phyloP scores from a whole-genome alignment of 2,888 invertebrate genomes.

The Epirrhoe alternata region DNA sequence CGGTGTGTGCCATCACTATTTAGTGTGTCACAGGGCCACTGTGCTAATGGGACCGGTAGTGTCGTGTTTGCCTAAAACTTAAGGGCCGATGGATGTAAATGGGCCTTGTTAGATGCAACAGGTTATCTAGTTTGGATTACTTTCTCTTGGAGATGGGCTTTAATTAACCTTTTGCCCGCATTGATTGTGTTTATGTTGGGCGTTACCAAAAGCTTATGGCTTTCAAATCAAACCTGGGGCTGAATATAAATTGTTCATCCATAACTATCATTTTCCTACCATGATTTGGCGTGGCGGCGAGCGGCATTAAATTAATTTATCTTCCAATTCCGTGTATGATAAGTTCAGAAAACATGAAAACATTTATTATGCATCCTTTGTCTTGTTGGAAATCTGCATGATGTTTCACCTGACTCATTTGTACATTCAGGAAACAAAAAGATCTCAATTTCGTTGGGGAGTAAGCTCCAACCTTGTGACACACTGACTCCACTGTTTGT shows the following conservation, averaged over 20 bases:
- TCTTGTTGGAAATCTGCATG: background rate
- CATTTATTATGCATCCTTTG: too few relatives aligned
- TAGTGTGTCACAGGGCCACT: constrained; percentile 42
- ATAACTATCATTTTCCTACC: background rate
- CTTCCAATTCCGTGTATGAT: too few relatives aligned
- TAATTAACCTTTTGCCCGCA: constrained; percentile 27
- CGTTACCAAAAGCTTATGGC: background rate
- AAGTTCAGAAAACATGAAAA: too few relatives aligned
- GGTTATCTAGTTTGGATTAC: constrained; percentile 36
- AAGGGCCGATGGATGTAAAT: constrained; percentile 23
- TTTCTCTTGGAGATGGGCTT: constrained; percentile 31
- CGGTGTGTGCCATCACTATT: constrained; percentile 15
- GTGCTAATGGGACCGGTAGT: constrained; percentile 39
- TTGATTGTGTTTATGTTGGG: constrained; percentile 5
- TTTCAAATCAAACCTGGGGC: background rate
- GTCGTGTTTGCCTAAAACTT: constrained; percentile 34
- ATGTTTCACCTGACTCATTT: background rate
- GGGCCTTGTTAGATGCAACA: constrained; percentile 30
- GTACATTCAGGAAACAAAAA: constrained; percentile 3
- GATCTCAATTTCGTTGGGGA: constrained; percentile 12
- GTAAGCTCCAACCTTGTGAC: constrained; percentile 33
- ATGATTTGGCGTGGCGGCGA: too few relatives aligned
- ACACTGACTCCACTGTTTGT: constrained; percentile 32
- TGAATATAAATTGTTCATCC: background rate
- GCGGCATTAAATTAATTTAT: too few relatives aligned